Evolutionary conservation across 2,888 invertebrate genomes (phyloP), one percentile per base, ranked within the genome.

Genomic region (Drosophila affinis): DNA sequence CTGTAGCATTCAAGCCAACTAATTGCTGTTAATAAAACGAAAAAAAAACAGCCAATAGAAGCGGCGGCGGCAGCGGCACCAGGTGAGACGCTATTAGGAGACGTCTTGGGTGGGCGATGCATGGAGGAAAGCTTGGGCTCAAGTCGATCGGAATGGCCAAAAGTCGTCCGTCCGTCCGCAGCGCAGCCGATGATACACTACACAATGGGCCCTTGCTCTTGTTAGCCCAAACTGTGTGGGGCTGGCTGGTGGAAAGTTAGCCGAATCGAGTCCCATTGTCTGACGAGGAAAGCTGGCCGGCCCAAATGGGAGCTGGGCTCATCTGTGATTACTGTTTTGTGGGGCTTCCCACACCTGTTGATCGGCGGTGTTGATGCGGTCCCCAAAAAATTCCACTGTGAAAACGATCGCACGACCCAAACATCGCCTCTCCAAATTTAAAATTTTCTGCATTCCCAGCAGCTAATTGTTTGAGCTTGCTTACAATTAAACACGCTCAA

Each of bases 21-120:
- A 87, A 83, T 83, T 83, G 85, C 74, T 79, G 75, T 79, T 87
- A 83, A 81, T 82, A 82, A 77, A 86, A 39, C n/a, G n/a, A 1
- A 49, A 65, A 63, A 72, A 72, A 46, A 70, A 48, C 52, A 46
- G 39, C 51, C 56, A 62, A 34, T 14, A 12, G 32, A 10, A 12
- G 32, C 10, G 32, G 10, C 32, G 32, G 6, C 39, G n/a, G n/a
- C 7, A 7, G 14, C 7, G 39, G 24, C 21, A 44, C 58, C 67
- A 68, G 67, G 67, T 71, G 72, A 71, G 70, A 70, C 55, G 70
- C 62, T 72, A 72, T 64, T 67, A 67, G 68, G 44, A 44, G 68
- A 49, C 65, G 32, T 56, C 71, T 72, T 72, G 72, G 64, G 72
- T 72, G 72, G 72, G 65, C 65, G 12, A 18, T 45, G 63, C 59